Percentiles rank a stretch among this genome's conserved stretches.
Evolutionary conservation across 2,888 invertebrate species (phyloP).

Genomic region (Mallateleia sp.): DNA sequence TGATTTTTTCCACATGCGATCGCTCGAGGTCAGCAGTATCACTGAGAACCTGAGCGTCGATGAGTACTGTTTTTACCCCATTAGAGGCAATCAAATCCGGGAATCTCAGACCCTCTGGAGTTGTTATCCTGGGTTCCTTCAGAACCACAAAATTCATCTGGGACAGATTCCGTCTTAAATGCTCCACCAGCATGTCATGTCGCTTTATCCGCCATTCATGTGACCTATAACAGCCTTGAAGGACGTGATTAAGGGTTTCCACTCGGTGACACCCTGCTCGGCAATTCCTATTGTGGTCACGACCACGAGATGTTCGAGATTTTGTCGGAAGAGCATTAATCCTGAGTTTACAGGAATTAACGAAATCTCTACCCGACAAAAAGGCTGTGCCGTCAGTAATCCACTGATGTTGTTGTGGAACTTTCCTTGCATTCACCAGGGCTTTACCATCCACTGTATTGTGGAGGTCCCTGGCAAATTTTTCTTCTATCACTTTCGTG

Average conservation of each 20-base stretch:
- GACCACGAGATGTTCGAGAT: conserved; percentile 27
- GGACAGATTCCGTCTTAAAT: too few species aligned
- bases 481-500: too few species aligned
- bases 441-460: conserved; percentile 34
- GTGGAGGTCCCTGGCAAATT: conserved; percentile 9
- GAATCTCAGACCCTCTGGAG: conserved; percentile 82
- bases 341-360: conserved; percentile 31
- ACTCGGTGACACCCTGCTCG: conserved; percentile 50
- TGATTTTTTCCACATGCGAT: not conserved
- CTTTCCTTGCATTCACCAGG: not conserved
- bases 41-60: conserved; percentile 87
- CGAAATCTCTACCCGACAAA: conserved; percentile 52
- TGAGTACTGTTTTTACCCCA: conserved; percentile 78
- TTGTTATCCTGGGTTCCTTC: conserved; percentile 79
- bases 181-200: too few species aligned
- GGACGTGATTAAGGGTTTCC: conserved; percentile 65
- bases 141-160: too few species aligned
- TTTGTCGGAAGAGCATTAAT: conserved; percentile 57
- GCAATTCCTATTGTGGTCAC: not conserved
- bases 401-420: conserved; percentile 65
- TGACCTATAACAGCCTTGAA: conserved; percentile 55
- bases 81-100: conserved; percentile 84
- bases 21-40: not conserved
- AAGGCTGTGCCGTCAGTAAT: conserved; percentile 44
- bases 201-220: conserved; percentile 84